Evolutionary conservation across 2,113 vertebrate genomes (phyloP), one percentile per base, ranked within the genome.

Genomic region (Sterrhoptilus dennistouni): DNA sequence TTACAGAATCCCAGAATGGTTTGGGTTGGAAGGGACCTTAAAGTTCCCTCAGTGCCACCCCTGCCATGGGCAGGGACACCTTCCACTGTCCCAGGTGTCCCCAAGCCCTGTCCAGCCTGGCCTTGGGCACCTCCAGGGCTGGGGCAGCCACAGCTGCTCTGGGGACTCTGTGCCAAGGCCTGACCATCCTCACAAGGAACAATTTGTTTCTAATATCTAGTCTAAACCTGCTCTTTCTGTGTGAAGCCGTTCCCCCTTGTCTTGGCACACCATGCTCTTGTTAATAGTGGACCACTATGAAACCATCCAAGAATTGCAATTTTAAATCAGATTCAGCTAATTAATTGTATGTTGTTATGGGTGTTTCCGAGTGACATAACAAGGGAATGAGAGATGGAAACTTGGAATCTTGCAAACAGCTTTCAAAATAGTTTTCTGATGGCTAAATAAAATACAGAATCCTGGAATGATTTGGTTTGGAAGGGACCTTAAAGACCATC

Each of bases 81-180:
- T 83, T 1, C n/a, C 29, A 31, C 17, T 15, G 0, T 25, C n/a
- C 47, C 61, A 76, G 47, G 17, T 0, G n/a, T 14, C n/a, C 69
- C 70, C 68, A 59, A 38, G 2, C 18, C 52, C 36, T 1, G 0
- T 59, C 31, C 45, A 53, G 0, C 54, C 47, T 47, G 47, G 29
- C 78, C 47, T 47, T 22, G 54, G 40, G 1, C n/a, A 27, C 61
- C 35, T 0, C 13, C 40, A 76, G 45, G 45, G 14, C 65, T 47
- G 40, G n/a, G 25, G n/a, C 54, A 69, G 61, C 29, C 78, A 15
- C 70, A 60, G 61, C 70, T 61, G 0, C 61, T 61, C 53, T 61
- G 61, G 45, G 21, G 11, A 38, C 0, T 38, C 21, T 47, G 29
- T 53, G 38, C 78, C 53, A 82, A 23, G 12, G 38, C 28, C 19